A percentile compares a stretch with the other conserved stretches of the same genome.
Evolutionary conservation across 2,888 invertebrate species (phyloP).

Genomic region (Drosophila maculinotata): DNA sequence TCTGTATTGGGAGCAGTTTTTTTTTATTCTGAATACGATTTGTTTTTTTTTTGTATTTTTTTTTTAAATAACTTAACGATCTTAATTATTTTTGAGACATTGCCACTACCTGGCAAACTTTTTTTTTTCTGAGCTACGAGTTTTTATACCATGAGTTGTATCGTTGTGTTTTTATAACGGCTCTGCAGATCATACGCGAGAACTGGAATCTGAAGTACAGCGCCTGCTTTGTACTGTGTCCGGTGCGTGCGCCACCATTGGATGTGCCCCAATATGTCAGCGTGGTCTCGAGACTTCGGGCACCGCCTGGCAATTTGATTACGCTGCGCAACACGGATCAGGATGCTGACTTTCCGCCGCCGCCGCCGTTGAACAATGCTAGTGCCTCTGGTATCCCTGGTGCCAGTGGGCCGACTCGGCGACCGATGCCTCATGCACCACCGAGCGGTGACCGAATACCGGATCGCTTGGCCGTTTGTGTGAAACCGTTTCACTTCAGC

Average conservation of each 20-base stretch:
- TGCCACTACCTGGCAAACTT: no score
- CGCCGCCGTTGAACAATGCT: neutral
- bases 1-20: no score
- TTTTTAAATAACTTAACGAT: no score
- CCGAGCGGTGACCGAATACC: constrained; percentile 81
- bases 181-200: constrained; percentile 92
- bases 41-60: no score
- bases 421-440: constrained; percentile 42
- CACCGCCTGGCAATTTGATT: constrained; percentile 88
- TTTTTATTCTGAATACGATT: no score
- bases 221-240: constrained; percentile 94
- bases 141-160: no score
- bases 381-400: constrained; percentile 23
- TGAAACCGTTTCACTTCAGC: constrained; percentile 95
- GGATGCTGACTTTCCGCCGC: constrained; percentile 81
- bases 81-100: no score
- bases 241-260: constrained; percentile 87
- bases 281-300: constrained; percentile 87
- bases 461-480: constrained; percentile 91
- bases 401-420: neutral
- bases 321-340: constrained; percentile 87
- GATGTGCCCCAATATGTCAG: constrained; percentile 90
- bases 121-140: no score
- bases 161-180: no score
- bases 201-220: constrained; percentile 97